Base-by-base conservation (phyloP, 1,140 invertebrate species). In the Macrosteles quadrilineatus region DNA sequence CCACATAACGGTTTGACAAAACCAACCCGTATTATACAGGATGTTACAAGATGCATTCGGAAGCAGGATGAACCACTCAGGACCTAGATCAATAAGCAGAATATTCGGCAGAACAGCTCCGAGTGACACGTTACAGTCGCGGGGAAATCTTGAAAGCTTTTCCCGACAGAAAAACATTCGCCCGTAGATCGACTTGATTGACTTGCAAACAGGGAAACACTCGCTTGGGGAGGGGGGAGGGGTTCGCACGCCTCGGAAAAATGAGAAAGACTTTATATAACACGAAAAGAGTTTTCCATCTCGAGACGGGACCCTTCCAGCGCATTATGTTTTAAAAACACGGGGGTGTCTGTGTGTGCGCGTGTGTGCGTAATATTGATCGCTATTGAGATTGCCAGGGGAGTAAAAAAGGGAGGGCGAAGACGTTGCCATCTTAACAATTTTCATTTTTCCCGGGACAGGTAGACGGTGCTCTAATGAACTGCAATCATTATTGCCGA, bases 241-340 rank as follows among this genome's bases (percentile, higher is more conserved):
- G 17, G 2, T 11, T 17, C 23, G 55, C 55, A 59, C 55, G 62
- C 30, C 31, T 64, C 30, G 62, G 62, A 64, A 64, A 64, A 64
- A 64, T 64, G 62, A 64, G 62, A 64, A 64, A 64, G 62, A 64
- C 62, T 64, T 64, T 64, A 64, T 64, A 64, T 64, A 64, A 64
- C 36, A 64, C 62, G 30, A 27, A 27, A 64, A 64, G 62, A 64
- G 55, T 59, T 59, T 59, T 59, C 55, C 55, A 59, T 59, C 55
- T 59, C 55, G 4, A n/a, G 4, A 6, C 21, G 55, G 55, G 23
- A 25, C 55, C 55, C 27, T 59, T 14, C 21, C 55, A 23, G 2
- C 55, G 55, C 27, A 59, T 59, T 59, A 59, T 59, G 55, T 59
- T 59, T 59, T 59, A 30, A 59, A 59, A 59, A 25, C 55, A 59